Evolutionary conservation across 2,888 invertebrate species (phyloP), one percentile per base, ranked within the genome.

Genomic region (Lithophane ornitopus): DNA sequence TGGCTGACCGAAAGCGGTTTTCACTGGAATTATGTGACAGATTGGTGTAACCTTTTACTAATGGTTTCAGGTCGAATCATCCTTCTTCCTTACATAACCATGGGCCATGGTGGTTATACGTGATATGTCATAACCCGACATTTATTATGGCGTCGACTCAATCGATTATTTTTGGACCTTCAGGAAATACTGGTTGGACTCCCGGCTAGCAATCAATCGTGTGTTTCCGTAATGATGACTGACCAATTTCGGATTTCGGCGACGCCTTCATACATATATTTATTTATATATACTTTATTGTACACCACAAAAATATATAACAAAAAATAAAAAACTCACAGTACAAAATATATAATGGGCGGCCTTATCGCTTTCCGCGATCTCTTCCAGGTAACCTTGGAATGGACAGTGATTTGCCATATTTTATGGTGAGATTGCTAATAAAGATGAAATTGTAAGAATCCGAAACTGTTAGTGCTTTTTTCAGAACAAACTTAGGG

Each of bases 31-130:
- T 41, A 28, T 77, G 28, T 26, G 26, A 22, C 59, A 52, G n/a
- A 61, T 69, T 46, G 52, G 2, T 39, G n/a, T 78, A 70, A 78
- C 59, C 79, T 79, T 77, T 78, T 61, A 12, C 7, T 52, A 46
- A 76, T 70, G 70, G 78, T 44, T 66, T 34, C 26, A 44, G 52
- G 16, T 63, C 39, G 28, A 16, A 34, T 49, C 28, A 14, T 28
- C 22, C 9, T 49, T 28, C 22, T 66, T 66, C 28, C 46, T 49
- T 28, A 28, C 6, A 14, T 28, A 22, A 28, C 28, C 28, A 28
- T 22, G 22, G 8, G 22, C 28, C 28, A 28, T 22, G 22, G 8
- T 39, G 39, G 16, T 39, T 65, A 22, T 41, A 44, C 3, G 44
- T 19, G 44, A 19, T 7, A 26, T 12, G 19, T 26, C 26, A n/a